These are phyloP conservation scores for Palythoa grandis DNA, from an alignment of 92 coral and sea anemone genomes.

Conservation along the genomic window DNA sequence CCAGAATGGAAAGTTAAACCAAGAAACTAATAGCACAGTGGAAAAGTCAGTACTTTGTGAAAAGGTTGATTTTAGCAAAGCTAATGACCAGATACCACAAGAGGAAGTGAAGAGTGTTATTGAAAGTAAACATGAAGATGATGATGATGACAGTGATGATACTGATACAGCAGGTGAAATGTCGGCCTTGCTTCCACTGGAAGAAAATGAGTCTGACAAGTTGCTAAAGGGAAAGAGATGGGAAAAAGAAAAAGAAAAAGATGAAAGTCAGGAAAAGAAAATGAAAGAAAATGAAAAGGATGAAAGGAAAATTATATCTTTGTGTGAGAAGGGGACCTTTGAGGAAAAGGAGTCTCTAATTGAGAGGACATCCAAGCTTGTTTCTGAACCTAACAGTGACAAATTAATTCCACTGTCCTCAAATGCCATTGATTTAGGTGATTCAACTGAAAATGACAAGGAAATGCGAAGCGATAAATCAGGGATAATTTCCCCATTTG, in stretches of 20 bases:
- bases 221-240: neutral
- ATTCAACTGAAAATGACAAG: neutral
- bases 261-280: neutral
- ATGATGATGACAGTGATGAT: constrained; percentile 10
- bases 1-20: neutral
- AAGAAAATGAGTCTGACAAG: constrained; percentile 3
- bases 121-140: neutral
- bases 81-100: neutral
- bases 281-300: neutral
- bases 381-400: constrained; percentile 18
- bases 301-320: neutral
- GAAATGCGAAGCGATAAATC: constrained; percentile 1
- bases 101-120: neutral
- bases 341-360: constrained; percentile 19
- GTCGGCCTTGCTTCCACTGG: constrained; percentile 23
- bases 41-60: neutral
- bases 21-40: neutral
- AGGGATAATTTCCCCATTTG: constrained; percentile 9
- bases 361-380: constrained; percentile 23
- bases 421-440: constrained; percentile 1
- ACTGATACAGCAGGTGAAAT: constrained; percentile 4
- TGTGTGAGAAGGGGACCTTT: neutral
- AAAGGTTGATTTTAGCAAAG: neutral
- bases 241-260: neutral
- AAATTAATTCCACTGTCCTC: constrained; percentile 10